Evolutionary conservation across 2,797 vertebrate species (phyloP), one percentile per base, ranked within the genome.

Genomic region (Garrulus glandarius): DNA sequence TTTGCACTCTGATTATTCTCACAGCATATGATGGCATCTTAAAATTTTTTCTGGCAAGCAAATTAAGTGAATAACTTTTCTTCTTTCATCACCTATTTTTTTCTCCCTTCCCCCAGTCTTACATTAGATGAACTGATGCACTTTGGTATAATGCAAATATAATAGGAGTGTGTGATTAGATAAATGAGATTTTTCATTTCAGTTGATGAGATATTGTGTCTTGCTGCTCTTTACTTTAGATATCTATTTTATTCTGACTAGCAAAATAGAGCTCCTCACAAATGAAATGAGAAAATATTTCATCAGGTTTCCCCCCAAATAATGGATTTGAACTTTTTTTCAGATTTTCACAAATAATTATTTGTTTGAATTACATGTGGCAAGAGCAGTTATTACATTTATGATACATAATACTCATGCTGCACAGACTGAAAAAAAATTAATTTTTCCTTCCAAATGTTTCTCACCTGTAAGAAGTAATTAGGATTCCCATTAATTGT

Each of bases 341-440:
- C 55, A 90, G 39, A 70, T 75, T 90, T 88, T 85, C 46, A 60
- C 44, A 84, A 93, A 90, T 87, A 96, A 77, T 90, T 90, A 61
- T 81, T 95, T 79, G 30, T n/a, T 95, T 95, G 70, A 72, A 86
- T 91, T 81, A 24, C 22, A 52, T 47, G 18, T 64, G 75, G 39
- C 84, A 96, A 96, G 96, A 96, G 19, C 46, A 81, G 69, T 85
- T 70, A 71, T 84, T 81, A 90, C 69, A 83, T 89, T 83, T 53
- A 34, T 55, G 70, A 76, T 87, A 83, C 30, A 36, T 91, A 69
- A 49, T 39, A 71, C 3, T 64, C 47, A 53, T 55, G 46, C 6
- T 50, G 32, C 57, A 24, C 10, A 90, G 41, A 61, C 9, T 10
- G n/a, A 44, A 75, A 57, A 59, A 53, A 47, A 22, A 10, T 3